Percentiles rank a stretch among this genome's conserved stretches.
Evolutionary conservation across 2,888 invertebrate species (phyloP).

Genomic region (Cantharis lateralis): DNA sequence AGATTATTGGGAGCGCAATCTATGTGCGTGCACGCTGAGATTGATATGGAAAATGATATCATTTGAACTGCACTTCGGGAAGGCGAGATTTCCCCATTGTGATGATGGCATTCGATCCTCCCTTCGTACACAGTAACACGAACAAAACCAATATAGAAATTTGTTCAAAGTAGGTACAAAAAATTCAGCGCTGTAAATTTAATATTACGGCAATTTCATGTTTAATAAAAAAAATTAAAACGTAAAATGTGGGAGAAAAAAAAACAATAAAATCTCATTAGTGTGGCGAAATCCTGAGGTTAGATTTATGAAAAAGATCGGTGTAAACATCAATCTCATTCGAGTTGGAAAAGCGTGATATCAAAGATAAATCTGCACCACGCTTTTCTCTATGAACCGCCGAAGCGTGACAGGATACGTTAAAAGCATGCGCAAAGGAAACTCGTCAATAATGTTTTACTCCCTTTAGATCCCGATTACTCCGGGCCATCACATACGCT

Average conservation of each 20-base stretch:
- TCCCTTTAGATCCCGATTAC: slow-evolving; percentile 23
- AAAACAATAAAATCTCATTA: slow-evolving; percentile 12
- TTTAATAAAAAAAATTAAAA: not conserved
- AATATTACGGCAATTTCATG: not conserved
- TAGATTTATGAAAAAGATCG: slow-evolving; percentile 5
- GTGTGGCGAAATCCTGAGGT: not conserved
- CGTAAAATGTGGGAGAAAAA: not conserved
- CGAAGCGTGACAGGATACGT: slow-evolving; percentile 23
- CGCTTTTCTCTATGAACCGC: slow-evolving; percentile 24
- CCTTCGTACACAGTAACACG: not conserved
- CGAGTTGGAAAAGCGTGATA: slow-evolving; percentile 20
- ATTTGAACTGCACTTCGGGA: not conserved
- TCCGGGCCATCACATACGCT: slow-evolving; percentile 14
- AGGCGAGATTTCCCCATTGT: not conserved
- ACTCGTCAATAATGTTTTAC: slow-evolving; percentile 31
- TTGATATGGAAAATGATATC: not conserved
- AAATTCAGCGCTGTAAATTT: not conserved
- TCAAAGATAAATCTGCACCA: slow-evolving; percentile 24
- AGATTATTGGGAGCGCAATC: not conserved
- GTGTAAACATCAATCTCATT: slow-evolving; percentile 18
- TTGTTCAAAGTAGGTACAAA: not conserved
- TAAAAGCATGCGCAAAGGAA: slow-evolving; percentile 21
- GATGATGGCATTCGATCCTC: not conserved
- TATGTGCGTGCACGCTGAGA: not conserved
- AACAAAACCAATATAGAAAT: not conserved